Conservation (phyloP, 2,888 invertebrate species). For the Patella pellucida region DNA sequence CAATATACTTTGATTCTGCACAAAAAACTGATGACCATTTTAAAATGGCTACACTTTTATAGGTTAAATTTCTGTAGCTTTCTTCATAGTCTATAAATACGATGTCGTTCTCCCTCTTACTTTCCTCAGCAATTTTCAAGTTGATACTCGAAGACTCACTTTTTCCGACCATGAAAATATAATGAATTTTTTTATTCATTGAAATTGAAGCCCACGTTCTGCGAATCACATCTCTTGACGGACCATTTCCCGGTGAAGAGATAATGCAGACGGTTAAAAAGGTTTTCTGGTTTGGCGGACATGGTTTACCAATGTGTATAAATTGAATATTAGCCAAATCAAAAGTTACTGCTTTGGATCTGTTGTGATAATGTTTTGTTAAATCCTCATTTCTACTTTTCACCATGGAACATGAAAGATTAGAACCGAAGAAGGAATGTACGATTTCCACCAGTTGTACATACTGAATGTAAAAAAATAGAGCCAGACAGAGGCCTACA, state of each 20-base stretch:
- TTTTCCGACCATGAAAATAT: not conserved
- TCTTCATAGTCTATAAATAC: not conserved
- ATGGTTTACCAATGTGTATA: not conserved
- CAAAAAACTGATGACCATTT: not conserved
- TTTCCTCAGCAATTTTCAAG: not conserved
- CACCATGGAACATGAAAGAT: no score
- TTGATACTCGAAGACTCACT: not conserved
- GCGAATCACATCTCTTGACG: not conserved
- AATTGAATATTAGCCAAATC: not conserved
- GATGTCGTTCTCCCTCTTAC: not conserved
- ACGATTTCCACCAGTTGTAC: no score
- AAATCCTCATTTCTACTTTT: no score
- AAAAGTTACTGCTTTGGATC: not conserved
- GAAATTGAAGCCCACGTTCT: slow-evolving; percentile 4
- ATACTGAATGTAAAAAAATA: no score
- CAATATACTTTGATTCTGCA: not conserved
- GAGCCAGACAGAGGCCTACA: no score
- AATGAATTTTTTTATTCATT: not conserved
- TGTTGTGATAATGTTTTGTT: no score
- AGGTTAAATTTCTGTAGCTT: not conserved
- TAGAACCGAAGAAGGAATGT: no score
- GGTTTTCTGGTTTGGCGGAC: not conserved
- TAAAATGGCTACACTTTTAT: not conserved
- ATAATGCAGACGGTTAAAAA: not conserved
- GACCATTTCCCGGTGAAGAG: not conserved